These are phyloP conservation scores for Chymomyza costata DNA, from an alignment of 1,140 invertebrate genomes.

Conservation along the genomic window DNA sequence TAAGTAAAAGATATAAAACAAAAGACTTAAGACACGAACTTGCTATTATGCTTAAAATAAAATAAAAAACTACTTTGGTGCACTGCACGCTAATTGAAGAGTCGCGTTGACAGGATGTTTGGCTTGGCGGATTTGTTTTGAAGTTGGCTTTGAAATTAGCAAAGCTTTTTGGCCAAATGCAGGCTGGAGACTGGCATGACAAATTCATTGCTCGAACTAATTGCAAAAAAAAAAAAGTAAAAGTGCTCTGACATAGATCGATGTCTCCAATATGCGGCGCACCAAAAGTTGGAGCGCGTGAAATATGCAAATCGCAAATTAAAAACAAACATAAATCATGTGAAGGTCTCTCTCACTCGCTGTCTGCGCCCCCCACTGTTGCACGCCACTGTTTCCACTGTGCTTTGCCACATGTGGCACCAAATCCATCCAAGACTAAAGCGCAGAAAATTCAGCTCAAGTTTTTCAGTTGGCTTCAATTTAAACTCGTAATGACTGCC, in stretches of 20 bases:
- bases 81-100: no score
- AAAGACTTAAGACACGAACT: conserved; percentile 63
- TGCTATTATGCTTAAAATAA: no score
- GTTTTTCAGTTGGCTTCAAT: conserved; percentile 54
- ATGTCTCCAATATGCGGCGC: conserved; percentile 27
- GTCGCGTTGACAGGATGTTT: no score
- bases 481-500: conserved; percentile 65
- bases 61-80: no score
- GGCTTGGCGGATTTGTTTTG: no score
- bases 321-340: conserved; percentile 63
- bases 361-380: no score
- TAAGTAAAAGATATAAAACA: conserved; percentile 18
- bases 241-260: conserved; percentile 65
- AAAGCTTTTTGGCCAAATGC: no score
- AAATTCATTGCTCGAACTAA: conserved; percentile 40
- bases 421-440: conserved; percentile 41
- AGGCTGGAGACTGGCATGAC: conserved; percentile 15
- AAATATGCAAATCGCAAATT: conserved; percentile 69
- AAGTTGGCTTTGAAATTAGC: no score
- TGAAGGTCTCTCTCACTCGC: conserved; percentile 20
- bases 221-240: conserved; percentile 51
- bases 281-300: conserved; percentile 37
- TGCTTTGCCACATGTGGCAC: conserved; percentile 58
- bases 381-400: no score
- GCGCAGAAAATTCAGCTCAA: conserved; percentile 34